Base-by-base conservation (phyloP, 2,888 invertebrate genomes). In the Gisinianus flammeolus region DNA sequence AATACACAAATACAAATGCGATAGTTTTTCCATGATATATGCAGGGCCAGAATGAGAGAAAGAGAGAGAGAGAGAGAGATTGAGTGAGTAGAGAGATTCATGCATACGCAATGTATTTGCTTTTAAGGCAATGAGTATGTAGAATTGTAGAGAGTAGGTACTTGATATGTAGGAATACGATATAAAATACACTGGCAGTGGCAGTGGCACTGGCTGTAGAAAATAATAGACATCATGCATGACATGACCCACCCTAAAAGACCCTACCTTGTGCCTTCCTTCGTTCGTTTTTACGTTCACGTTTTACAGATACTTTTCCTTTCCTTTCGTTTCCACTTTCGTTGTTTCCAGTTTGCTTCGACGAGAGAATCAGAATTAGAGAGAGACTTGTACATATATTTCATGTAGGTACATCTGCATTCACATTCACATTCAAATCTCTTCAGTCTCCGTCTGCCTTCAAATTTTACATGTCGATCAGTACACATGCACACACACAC, bases 161-260 rank as follows among this genome's bases (percentile, higher is more conserved):
- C 22, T 58, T 26, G 58, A 58, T 58, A 58, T 58, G 58, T 24
- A 58, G 58, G 22, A 58, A n/a, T 12, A 24, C 22, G 58, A 58
- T 24, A 58, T 56, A 12, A 22, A 58, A 19, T 26, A 58, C 22
- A 26, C 6, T 2, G 44, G 44, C 19, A 4, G 44, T 44, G 10
- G 58, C 22, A 58, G 10, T 58, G 24, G 8, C 52, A 2, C 24
- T 58, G 67, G 10, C 19, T 67, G 67, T 71, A 30, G 71, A 77
- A 79, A 79, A 79, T 79, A 79, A 79, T 79, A 79, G 71, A 75
- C 81, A 77, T 28, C 62, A 67, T 77, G 66, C 77, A 71, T 80
- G 80, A 80, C 80, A 71, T 80, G 80, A 80, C 80, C 80, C 79
- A 77, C 80, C 80, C 80, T 76, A 79, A 70, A 77, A 74, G 74